Base-by-base conservation (phyloP, 2,888 invertebrate genomes). In the Hypena proboscidalis region DNA sequence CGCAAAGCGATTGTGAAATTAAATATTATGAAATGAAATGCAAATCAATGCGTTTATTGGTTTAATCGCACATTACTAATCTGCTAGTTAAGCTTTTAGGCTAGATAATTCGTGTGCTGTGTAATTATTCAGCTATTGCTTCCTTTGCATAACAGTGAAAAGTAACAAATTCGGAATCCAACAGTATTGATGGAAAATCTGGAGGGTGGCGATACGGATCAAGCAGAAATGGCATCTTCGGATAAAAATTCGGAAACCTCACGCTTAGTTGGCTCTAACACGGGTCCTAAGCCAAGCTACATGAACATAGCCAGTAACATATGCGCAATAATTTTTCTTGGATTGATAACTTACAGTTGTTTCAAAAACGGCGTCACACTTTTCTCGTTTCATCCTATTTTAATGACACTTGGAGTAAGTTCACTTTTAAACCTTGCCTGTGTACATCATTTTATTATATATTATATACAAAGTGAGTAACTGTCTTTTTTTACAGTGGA, bases 331-430 rank as follows among this genome's bases (percentile, higher is more conserved):
- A 44, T 83, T 33, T 80, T 88, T 50, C 50, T 83, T 23, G 80
- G 77, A 10, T 79, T 88, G 27, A 79, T 90, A 17, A 40, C 62
- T 22, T 90, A 84, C 39, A 84, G 84, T 52, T 83, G 84, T 57
- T 87, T 90, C 49, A 72, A 64, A 36, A 66, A 83, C 60, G 85
- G 76, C 1, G 76, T 74, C 7, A 43, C 75, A 2, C 66, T 91
- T 27, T 91, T 91, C 67, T 82, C 91, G 7, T 91, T 90, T 67
- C 91, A 91, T 68, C 91, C 91, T 9, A 82, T 72, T 37, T 64
- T 90, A 11, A 91, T 91, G 91, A 68, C 86, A 22, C 46, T 90
- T 11, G 91, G 91, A 69, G 91, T 91, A 78, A 85, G 90, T 67
- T 19, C 8, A 2, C 22, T 2, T 6, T 7, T 2, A 17, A n/a